Percentiles rank a stretch among this genome's conserved stretches.
Evolutionary conservation across 2,888 invertebrate species (phyloP).

Genomic region (Maniola hyperantus): DNA sequence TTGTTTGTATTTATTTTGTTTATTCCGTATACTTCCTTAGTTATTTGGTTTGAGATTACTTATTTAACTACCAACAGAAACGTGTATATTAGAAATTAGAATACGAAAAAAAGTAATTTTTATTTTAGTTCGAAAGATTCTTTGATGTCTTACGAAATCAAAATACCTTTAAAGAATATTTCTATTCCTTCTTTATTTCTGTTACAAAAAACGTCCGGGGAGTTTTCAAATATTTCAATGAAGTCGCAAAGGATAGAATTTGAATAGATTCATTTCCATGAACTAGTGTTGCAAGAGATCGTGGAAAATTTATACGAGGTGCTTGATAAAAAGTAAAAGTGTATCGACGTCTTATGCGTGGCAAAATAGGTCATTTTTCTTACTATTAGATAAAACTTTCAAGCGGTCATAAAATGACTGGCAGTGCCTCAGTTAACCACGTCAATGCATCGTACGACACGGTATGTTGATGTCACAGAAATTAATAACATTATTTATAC

Average conservation of each 20-base stretch:
- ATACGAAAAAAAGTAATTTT: neutral
- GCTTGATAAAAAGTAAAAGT: neutral
- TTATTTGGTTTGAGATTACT: neutral
- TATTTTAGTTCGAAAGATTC: neutral
- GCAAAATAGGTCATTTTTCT: neutral
- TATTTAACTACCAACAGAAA: neutral
- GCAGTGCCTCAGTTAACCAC: too few relatives aligned
- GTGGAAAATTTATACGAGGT: neutral
- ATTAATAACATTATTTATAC: too few relatives aligned
- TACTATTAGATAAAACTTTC: too few relatives aligned
- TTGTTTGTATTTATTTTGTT: too few relatives aligned
- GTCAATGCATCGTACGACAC: too few relatives aligned
- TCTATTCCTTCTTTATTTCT: neutral
- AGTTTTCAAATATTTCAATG: slow-evolving; percentile 18
- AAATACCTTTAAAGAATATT: slow-evolving; percentile 9
- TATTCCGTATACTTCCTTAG: too few relatives aligned
- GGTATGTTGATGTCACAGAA: too few relatives aligned
- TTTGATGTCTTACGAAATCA: slow-evolving; percentile 11
- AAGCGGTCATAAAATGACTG: neutral
- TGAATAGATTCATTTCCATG: slow-evolving; percentile 17
- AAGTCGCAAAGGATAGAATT: slow-evolving; percentile 17
- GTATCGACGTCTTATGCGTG: neutral
- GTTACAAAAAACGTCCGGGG: slow-evolving; percentile 4
- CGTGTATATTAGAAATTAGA: neutral
- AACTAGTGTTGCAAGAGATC: neutral